A percentile compares a stretch with the other conserved stretches of the same genome.
Conservation (phyloP, 1,140 invertebrate species). For the Orussus abietinus region DNA sequence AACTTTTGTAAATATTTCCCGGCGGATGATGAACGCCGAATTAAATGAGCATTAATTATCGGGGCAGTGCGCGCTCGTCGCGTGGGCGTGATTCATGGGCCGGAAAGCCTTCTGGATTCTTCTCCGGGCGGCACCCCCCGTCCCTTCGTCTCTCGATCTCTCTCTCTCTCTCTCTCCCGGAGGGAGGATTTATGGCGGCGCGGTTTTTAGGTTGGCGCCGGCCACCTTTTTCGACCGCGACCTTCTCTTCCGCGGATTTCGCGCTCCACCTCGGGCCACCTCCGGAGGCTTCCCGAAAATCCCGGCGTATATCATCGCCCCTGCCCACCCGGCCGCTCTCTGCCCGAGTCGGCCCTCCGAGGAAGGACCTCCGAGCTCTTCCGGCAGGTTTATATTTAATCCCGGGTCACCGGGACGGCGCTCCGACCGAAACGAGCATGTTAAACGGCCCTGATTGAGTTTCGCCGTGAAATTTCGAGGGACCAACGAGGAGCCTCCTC, state of each 20-base stretch:
- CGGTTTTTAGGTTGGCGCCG: slow-evolving; percentile 31
- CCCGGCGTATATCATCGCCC: too few relatives aligned
- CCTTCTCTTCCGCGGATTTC: too few relatives aligned
- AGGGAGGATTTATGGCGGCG: slow-evolving; percentile 31
- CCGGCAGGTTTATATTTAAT: too few relatives aligned
- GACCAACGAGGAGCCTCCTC: not conserved
- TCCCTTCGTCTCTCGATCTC: not conserved
- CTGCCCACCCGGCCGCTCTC: too few relatives aligned
- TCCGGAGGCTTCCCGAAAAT: too few relatives aligned
- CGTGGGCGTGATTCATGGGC: slow-evolving; percentile 48
- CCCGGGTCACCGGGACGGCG: too few relatives aligned
- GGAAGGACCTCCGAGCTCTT: too few relatives aligned
- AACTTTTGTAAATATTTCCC: slow-evolving; percentile 42
- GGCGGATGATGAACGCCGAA: slow-evolving; percentile 45
- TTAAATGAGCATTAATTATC: slow-evolving; percentile 52
- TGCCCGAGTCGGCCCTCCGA: too few relatives aligned
- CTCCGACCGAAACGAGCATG: too few relatives aligned
- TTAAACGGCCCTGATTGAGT: too few relatives aligned
- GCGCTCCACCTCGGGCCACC: too few relatives aligned
- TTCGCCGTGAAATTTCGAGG: too few relatives aligned
- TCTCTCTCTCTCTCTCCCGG: slow-evolving; percentile 11
- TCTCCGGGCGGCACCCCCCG: slow-evolving; percentile 10
- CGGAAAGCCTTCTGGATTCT: slow-evolving; percentile 23
- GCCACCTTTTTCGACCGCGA: slow-evolving; percentile 2
- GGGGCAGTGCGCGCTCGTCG: slow-evolving; percentile 31